Conservation (phyloP, 2,888 invertebrate species). For the Odontocolon sp. region DNA sequence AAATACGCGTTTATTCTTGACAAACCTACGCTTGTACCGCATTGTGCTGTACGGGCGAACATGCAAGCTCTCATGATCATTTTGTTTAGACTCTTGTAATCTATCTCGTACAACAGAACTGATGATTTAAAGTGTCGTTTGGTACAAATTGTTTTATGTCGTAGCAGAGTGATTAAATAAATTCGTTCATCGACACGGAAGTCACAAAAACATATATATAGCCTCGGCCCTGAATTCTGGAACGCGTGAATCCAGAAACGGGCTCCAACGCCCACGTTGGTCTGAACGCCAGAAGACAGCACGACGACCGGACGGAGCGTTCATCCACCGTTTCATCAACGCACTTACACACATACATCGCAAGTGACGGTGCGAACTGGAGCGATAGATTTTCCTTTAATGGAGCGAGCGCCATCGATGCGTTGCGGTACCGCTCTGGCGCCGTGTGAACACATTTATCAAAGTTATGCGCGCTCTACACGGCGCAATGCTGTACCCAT, state of each 20-base stretch:
- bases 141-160: no score
- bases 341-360: constrained; percentile 4
- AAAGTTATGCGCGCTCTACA: constrained; percentile 14
- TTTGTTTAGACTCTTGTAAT: no score
- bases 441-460: constrained; percentile 6
- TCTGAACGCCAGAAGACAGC: neutral
- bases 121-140: no score
- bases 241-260: neutral
- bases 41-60: neutral
- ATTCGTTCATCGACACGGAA: neutral
- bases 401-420: constrained; percentile 19
- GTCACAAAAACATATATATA: no score
- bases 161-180: no score
- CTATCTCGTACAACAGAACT: no score
- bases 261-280: constrained; percentile 42
- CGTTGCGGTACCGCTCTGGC: constrained; percentile 4
- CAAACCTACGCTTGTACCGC: neutral
- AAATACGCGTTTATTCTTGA: neutral
- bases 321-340: neutral
- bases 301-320: neutral
- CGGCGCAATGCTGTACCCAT: neutral
- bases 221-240: no score
- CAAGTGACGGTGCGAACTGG: constrained; percentile 28
- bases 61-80: no score
- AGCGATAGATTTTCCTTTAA: constrained; percentile 52